Evolutionary conservation across 1,140 invertebrate species (phyloP).

Genomic region (Listronotus oregonensis): DNA sequence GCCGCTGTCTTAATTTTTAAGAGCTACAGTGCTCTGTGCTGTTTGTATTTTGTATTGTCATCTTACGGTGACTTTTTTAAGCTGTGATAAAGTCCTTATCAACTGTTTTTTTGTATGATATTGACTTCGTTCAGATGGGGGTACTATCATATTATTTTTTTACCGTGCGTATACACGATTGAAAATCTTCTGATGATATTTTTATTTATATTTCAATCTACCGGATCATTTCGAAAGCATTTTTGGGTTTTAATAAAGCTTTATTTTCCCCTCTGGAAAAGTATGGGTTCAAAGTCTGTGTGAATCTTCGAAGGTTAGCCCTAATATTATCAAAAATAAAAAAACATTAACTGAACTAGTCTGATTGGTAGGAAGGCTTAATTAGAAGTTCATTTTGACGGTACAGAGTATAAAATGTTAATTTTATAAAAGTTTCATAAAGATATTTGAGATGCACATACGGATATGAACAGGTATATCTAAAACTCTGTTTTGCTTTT

Average conservation of each 20-base stretch:
- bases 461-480: too few relatives aligned
- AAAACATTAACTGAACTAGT: too few relatives aligned
- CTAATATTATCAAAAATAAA: too few relatives aligned
- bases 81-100: slow-evolving; percentile 60
- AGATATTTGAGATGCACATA: too few relatives aligned
- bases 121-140: slow-evolving; percentile 59
- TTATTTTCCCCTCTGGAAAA: too few relatives aligned
- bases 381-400: too few relatives aligned
- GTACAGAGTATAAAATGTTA: too few relatives aligned
- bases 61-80: slow-evolving; percentile 50
- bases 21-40: slow-evolving; percentile 19
- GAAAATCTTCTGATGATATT: not conserved
- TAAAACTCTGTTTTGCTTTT: not conserved
- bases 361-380: too few relatives aligned
- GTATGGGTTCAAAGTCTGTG: too few relatives aligned
- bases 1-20: not conserved
- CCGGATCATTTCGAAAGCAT: not conserved
- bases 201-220: slow-evolving; percentile 10
- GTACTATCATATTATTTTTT: slow-evolving; percentile 57
- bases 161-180: slow-evolving; percentile 26
- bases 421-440: too few relatives aligned
- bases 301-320: too few relatives aligned
- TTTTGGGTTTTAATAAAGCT: too few relatives aligned
- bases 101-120: slow-evolving; percentile 55
- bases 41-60: slow-evolving; percentile 39